Evolutionary conservation across 2,888 invertebrate genomes (phyloP).

Genomic region (Salpingus planirostris): DNA sequence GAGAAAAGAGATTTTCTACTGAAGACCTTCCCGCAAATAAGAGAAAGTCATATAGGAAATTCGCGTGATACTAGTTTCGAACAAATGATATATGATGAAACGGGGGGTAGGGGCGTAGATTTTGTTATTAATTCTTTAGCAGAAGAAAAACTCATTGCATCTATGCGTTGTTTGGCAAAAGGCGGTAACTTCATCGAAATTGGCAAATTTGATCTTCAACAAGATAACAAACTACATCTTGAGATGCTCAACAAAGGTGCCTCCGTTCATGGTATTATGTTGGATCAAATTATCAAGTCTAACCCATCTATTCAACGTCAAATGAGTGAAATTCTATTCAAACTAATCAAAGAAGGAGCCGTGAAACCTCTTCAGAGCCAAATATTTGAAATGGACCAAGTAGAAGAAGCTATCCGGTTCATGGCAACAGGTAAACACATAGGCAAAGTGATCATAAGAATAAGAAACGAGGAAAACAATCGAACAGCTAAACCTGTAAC

Average conservation of each 20-base stretch:
- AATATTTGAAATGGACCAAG: slow-evolving; percentile 53
- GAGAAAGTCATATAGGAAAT: slow-evolving; percentile 45
- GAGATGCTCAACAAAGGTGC: slow-evolving; percentile 60
- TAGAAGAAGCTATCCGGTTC: slow-evolving; percentile 62
- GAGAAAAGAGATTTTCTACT: slow-evolving; percentile 56
- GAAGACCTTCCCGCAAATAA: slow-evolving; percentile 40
- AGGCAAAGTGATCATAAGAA: slow-evolving; percentile 55
- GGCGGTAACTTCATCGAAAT: slow-evolving; percentile 70
- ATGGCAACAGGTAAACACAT: slow-evolving; percentile 66
- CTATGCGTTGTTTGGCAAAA: slow-evolving; percentile 48
- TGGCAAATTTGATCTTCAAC: slow-evolving; percentile 69
- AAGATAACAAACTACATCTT: slow-evolving; percentile 53
- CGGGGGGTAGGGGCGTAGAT: slow-evolving; percentile 73
- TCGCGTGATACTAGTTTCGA: slow-evolving; percentile 84
- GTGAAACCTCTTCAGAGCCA: slow-evolving; percentile 60
- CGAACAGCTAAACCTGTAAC: too few species aligned
- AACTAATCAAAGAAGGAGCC: slow-evolving; percentile 41
- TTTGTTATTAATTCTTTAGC: slow-evolving; percentile 60
- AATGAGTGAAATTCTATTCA: not conserved
- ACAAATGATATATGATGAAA: slow-evolving; percentile 67
- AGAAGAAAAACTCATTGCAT: slow-evolving; percentile 76
- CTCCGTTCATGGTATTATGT: slow-evolving; percentile 68
- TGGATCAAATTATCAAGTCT: slow-evolving; percentile 44
- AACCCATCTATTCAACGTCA: not conserved
- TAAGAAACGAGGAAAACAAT: slow-evolving; percentile 30